Evolutionary conservation across 1,140 invertebrate species (phyloP), one percentile per base, ranked within the genome.

Genomic region (Thalassaphorura encarpata): DNA sequence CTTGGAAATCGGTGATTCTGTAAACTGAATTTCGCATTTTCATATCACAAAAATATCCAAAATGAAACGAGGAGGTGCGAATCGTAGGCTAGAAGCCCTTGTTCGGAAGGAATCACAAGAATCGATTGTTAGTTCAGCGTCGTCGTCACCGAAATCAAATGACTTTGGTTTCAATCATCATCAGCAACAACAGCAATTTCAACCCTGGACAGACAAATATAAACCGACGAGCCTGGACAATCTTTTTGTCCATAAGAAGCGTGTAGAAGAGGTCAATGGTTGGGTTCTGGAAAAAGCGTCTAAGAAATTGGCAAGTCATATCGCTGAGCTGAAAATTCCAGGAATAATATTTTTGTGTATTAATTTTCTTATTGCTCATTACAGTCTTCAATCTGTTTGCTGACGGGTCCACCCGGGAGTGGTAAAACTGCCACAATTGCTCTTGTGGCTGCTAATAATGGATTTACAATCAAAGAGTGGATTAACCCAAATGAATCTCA

Each of bases 361-460:
- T 11, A 15, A 26, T 6, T 6, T 26, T 26, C 6, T 42, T 8
- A 28, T 39, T 24, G 28, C 24, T 29, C 4, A 21, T 8, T 19
- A 2, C 21, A 2, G 2, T 31, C 26, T 23, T 54, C 42, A 39
- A 55, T 63, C 3, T 57, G 54, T 29, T 15, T 64, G 6, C 23
- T 64, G 0, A 52, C 39, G 8, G 63, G 63, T 19, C 54, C 56
- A 3, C n/a, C 53, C 11, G 63, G 63, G 2, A 27, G 33, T 60
- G 63, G 63, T 4, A 65, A 65, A 43, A 65, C 63, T 6, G 63
- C 63, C 1, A 52, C 60, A 1, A 42, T 60, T 27, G 23, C 42
- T 36, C 24, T 52, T 15, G 33, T 62, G 3, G 63, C 63, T 3
- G 42, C 49, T 26, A 2, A 46, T 26, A 21, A 55, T 1, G 52